Base-by-base conservation (phyloP, 2,888 invertebrate genomes). In the Pasiphila rectangulata region DNA sequence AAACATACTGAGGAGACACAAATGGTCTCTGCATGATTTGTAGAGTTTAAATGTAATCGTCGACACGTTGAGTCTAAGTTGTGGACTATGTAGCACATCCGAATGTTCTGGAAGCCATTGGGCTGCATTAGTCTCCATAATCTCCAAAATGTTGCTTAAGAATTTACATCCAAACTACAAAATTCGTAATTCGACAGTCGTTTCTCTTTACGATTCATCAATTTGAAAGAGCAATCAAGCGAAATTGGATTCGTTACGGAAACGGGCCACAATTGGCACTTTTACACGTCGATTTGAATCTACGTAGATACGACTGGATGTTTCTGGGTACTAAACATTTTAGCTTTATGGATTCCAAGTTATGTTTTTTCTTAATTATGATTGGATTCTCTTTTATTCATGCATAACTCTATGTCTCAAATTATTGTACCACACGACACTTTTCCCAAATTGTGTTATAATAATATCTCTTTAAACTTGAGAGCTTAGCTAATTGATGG, bases 121-220 rank as follows among this genome's bases (percentile, higher is more conserved):
- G 23, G 29, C 21, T 46, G n/a, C 9, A 35, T 20, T n/a, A n/a
- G 16, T 40, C 40, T 36, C 29, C 13, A 10, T 6, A 10, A 32
- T 35, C 46, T 30, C 9, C 16, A 30, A 32, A 36, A 37, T 46
- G 36, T 37, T 35, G 12, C 16, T 15, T 39, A 24, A 37, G 29
- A 30, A 16, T 40, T 49, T 44, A 25, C 50, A 45, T 45, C 15
- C 32, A 41, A 41, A 50, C 45, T 50, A 49, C 29, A 37, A 37
- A 35, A 46, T 46, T 45, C 55, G 62, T 65, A 68, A 65, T 72
- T 68, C 61, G 63, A 67, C 68, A 64, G 67, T 58, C 61, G 63
- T 69, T 71, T 69, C 61, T 63, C 63, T 69, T 72, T 72, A 72
- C 65, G 70, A 68, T 66, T 72, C 70, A 69, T 70, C 70, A 71